phyloP scores from a whole-genome alignment of 2,797 vertebrate species.

The Dendrocincla tyrannina region DNA sequence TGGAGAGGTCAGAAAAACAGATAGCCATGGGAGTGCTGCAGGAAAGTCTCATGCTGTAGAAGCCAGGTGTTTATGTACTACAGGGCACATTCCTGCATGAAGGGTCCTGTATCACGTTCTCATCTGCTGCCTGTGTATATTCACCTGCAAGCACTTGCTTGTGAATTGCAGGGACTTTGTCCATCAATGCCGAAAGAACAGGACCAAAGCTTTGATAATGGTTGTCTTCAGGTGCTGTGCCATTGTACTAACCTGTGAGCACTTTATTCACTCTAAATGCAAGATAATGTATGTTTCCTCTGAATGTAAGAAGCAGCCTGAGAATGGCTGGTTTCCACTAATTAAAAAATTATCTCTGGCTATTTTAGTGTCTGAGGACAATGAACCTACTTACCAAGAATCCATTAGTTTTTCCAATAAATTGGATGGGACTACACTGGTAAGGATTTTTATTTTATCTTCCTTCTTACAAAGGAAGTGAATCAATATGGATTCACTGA shows the following conservation, averaged over 20 bases:
- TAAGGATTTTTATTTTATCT: background rate
- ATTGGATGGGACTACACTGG: background rate
- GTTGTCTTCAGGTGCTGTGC: background rate
- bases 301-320: background rate
- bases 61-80: background rate
- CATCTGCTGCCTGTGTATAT: background rate
- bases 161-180: background rate
- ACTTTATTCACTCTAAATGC: background rate
- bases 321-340: background rate
- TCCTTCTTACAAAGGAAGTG: background rate
- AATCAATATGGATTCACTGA: background rate
- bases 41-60: background rate
- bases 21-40: background rate
- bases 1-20: background rate
- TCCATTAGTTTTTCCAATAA: background rate
- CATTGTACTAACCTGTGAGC: background rate
- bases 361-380: background rate
- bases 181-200: background rate
- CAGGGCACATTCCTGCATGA: background rate
- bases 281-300: background rate
- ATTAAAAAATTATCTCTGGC: background rate
- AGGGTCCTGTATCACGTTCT: background rate
- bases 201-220: background rate
- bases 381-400: background rate
- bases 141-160: background rate